Percentiles rank a stretch among this genome's conserved stretches.
phyloP scores from a whole-genome alignment of 1,140 invertebrate species.

The Pogonognathellus flavescens region DNA sequence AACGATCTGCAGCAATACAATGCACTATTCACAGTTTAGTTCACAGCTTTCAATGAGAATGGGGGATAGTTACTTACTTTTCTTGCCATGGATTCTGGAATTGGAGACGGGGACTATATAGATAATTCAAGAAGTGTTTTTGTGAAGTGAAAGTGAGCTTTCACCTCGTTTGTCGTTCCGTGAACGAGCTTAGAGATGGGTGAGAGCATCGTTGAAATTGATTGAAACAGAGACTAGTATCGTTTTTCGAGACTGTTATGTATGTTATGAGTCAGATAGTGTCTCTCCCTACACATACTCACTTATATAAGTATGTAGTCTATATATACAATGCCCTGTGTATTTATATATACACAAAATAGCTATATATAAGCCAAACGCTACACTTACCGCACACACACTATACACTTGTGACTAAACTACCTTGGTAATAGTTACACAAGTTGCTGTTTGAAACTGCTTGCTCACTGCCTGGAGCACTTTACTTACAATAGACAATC shows the following conservation, averaged over 20 bases:
- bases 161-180: conserved; percentile 54
- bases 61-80: not conserved
- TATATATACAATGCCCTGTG: no score
- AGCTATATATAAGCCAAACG: no score
- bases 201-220: conserved; percentile 54
- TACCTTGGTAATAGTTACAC: not conserved
- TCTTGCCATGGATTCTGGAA: not conserved
- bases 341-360: no score
- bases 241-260: conserved; percentile 59
- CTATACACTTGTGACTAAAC: no score
- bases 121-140: conserved; percentile 47
- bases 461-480: conserved; percentile 22
- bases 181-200: conserved; percentile 29
- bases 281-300: not conserved
- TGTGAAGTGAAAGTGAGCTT: conserved; percentile 56
- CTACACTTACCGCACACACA: no score
- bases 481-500: conserved; percentile 5
- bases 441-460: not conserved
- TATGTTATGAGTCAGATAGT: conserved; percentile 51
- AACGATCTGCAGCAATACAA: not conserved
- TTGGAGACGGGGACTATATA: not conserved
- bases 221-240: conserved; percentile 61
- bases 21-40: not conserved
- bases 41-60: not conserved
- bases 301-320: not conserved